Conservation (phyloP, 2,113 vertebrate genomes). For the Parus major region DNA sequence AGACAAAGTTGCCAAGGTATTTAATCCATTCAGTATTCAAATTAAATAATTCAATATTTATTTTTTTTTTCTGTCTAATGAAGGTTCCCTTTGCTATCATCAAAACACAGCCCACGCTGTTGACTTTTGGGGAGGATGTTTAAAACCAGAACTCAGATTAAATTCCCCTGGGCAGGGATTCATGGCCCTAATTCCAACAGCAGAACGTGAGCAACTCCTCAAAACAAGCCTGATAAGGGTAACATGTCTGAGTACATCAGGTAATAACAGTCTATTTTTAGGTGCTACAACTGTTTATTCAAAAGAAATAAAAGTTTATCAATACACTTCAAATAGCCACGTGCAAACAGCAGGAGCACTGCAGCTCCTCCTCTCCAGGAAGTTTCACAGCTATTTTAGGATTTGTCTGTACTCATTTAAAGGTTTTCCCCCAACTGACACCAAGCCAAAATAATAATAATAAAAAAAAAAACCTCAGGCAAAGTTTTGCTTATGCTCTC, state of each 20-base stretch:
- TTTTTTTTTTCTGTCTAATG: not conserved
- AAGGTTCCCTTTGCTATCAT: not conserved
- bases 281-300: not conserved
- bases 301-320: not conserved
- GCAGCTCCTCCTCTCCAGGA: not conserved
- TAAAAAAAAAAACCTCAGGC: not conserved
- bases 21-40: not conserved
- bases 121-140: constrained; percentile 23
- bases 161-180: not conserved
- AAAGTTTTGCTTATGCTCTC: not conserved
- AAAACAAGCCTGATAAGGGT: not conserved
- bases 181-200: not conserved
- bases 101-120: not conserved
- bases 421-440: not conserved
- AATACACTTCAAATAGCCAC: not conserved
- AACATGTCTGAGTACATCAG: rapidly evolving
- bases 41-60: not conserved
- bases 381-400: not conserved
- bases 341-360: not conserved
- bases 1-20: not conserved
- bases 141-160: not conserved
- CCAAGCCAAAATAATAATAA: not conserved
- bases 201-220: not conserved
- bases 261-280: not conserved
- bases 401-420: not conserved